Conservation (phyloP, 2,797 vertebrate species). For the Poecilia picta region DNA sequence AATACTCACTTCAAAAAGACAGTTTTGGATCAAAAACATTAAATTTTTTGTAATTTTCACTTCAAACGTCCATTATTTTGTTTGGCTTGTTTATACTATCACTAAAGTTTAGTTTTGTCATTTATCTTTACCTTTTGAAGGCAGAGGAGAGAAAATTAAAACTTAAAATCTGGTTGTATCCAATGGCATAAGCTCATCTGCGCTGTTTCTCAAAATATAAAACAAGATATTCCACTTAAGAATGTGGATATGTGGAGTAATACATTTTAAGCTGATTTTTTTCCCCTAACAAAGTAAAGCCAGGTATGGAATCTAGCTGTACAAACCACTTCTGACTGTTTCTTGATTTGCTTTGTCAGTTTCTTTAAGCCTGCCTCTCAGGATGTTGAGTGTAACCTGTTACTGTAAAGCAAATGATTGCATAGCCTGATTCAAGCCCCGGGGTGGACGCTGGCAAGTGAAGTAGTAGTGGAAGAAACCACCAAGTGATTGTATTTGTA, state of each 20-base stretch:
- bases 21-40: slow-evolving; percentile 30
- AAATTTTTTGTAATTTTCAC: slow-evolving; percentile 6
- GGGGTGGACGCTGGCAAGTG: slow-evolving; percentile 51
- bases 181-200: background rate
- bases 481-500: slow-evolving; percentile 59
- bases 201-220: background rate
- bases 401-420: slow-evolving; percentile 36
- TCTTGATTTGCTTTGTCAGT: slow-evolving; percentile 24
- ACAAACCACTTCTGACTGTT: background rate
- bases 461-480: slow-evolving; percentile 49
- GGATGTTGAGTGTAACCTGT: slow-evolving; percentile 40
- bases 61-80: background rate
- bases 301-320: background rate
- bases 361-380: slow-evolving; percentile 18
- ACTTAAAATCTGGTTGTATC: no score
- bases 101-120: background rate
- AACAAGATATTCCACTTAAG: background rate
- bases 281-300: background rate
- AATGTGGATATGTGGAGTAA: background rate
- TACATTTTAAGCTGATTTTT: no score
- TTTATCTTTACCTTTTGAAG: background rate
- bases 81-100: background rate
- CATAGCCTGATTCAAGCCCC: slow-evolving; percentile 25
- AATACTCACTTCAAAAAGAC: background rate
- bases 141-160: background rate